These are phyloP conservation scores for Morus bassanus DNA, from an alignment of 2,797 vertebrate genomes.

Conservation along the genomic window DNA sequence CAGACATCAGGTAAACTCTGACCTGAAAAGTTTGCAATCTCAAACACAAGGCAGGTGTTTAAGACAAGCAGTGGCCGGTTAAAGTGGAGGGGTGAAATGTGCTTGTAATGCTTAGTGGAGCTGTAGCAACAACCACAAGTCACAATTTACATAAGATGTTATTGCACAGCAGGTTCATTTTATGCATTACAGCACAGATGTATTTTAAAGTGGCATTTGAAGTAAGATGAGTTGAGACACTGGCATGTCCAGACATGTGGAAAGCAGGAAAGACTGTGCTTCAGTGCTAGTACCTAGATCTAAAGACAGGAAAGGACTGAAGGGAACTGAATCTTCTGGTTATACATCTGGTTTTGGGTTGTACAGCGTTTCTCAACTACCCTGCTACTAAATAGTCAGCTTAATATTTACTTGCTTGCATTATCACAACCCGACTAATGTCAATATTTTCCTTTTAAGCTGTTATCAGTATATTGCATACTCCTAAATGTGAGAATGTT, in stretches of 20 bases:
- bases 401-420: slow-evolving; percentile 62
- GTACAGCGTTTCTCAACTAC: slow-evolving; percentile 46
- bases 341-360: slow-evolving; percentile 33
- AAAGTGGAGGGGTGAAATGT: not conserved
- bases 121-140: slow-evolving; percentile 51
- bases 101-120: slow-evolving; percentile 22
- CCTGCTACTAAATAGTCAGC: slow-evolving; percentile 44
- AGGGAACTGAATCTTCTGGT: not conserved
- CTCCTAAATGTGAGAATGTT: not conserved
- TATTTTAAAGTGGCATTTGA: slow-evolving; percentile 31
- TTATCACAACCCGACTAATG: slow-evolving; percentile 51
- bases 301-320: not conserved
- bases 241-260: slow-evolving; percentile 11
- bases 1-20: slow-evolving; percentile 12
- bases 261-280: slow-evolving; percentile 4
- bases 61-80: slow-evolving; percentile 28
- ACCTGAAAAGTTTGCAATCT: slow-evolving; percentile 28
- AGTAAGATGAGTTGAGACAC: slow-evolving; percentile 11
- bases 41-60: not conserved
- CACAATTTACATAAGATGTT: slow-evolving; percentile 50
- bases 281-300: not conserved
- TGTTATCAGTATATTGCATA: slow-evolving; percentile 15
- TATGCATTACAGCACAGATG: slow-evolving; percentile 23
- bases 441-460: slow-evolving; percentile 52
- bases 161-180: slow-evolving; percentile 46